Conservation (phyloP, 2,888 invertebrate genomes). For the Caenorhabditis sp. region DNA sequence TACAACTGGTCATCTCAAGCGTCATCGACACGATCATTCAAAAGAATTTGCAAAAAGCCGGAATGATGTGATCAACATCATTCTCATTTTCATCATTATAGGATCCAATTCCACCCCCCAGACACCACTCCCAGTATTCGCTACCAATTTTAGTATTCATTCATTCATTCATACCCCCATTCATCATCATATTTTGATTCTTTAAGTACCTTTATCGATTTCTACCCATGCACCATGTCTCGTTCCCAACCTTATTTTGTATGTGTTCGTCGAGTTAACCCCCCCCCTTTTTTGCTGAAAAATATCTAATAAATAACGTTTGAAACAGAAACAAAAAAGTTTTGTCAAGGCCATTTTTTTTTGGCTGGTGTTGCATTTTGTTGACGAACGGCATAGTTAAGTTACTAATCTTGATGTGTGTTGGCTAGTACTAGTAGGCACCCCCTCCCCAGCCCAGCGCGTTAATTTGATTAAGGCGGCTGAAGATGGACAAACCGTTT, state of each 20-base stretch:
- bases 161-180: not conserved
- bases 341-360: no score
- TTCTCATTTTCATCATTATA: not conserved
- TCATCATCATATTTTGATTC: no score
- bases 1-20: slow-evolving; percentile 69
- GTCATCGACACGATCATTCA: slow-evolving; percentile 71
- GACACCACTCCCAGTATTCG: not conserved
- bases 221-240: no score
- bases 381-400: not conserved
- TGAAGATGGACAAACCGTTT: no score
- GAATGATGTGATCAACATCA: slow-evolving; percentile 64
- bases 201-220: no score
- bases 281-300: no score
- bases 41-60: slow-evolving; percentile 70
- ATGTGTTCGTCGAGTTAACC: no score
- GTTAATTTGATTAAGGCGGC: not conserved
- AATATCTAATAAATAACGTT: no score
- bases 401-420: not conserved
- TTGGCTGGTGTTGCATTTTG: not conserved
- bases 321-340: no score
- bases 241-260: no score
- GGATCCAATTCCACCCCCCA: not conserved
- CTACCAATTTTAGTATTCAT: no score
- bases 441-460: no score
- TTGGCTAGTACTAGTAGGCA: not conserved